Conservation (phyloP, 2,113 vertebrate genomes). For the Catharus minimus region DNA sequence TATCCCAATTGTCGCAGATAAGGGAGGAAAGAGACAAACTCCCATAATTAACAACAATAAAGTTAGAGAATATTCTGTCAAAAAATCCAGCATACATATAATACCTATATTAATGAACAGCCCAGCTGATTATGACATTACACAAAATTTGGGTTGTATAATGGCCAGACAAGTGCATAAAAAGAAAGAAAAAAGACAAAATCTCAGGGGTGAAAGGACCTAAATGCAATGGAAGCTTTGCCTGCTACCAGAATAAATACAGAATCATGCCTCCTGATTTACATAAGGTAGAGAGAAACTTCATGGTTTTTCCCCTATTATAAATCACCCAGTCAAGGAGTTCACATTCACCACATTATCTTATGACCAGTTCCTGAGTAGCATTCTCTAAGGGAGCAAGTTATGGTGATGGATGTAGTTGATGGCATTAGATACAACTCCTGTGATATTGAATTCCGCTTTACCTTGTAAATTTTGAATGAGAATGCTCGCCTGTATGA, state of each 20-base stretch:
- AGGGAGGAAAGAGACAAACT: neutral
- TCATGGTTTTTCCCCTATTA: neutral
- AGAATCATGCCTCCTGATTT: accelerated
- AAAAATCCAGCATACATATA: neutral
- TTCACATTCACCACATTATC: neutral
- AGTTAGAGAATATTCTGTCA: neutral
- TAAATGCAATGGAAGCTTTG: neutral
- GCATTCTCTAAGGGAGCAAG: neutral
- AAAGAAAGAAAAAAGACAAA: neutral
- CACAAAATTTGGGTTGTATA: neutral
- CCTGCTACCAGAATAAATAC: neutral
- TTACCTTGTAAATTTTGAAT: neutral
- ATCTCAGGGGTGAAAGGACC: neutral
- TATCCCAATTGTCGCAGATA: neutral
- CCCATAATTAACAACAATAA: neutral
- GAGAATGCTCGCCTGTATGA: neutral
- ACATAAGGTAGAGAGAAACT: neutral
- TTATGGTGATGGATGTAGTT: neutral
- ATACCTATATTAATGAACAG: neutral
- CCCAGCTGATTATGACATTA: neutral
- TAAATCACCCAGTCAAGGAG: neutral
- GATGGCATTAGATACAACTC: neutral
- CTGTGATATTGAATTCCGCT: neutral
- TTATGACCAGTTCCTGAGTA: neutral
- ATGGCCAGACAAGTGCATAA: neutral